phyloP scores from a whole-genome alignment of 2,888 invertebrate species.

The Phengaris arion region DNA sequence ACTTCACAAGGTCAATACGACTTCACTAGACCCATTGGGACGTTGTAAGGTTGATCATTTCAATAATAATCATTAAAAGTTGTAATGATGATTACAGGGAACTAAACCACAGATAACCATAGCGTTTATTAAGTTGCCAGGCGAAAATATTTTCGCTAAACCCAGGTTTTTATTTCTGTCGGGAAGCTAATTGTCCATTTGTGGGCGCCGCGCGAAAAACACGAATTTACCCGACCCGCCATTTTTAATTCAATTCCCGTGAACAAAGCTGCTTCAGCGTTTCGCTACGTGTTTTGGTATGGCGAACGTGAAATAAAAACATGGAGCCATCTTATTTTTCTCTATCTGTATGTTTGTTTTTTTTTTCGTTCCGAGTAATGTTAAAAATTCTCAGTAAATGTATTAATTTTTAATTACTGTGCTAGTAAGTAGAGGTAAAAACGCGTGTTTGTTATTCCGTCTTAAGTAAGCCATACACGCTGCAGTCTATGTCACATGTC shows the following conservation, averaged over 20 bases:
- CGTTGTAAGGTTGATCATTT: no score
- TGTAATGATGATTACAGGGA: no score
- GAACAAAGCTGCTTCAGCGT: constrained; percentile 62
- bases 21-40: no score
- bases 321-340: constrained; percentile 66
- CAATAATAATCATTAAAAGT: no score
- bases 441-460: no score
- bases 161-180: constrained; percentile 47
- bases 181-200: constrained; percentile 73
- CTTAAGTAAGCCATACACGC: no score
- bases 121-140: constrained; percentile 31
- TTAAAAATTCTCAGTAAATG: background rate
- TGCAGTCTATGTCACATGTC: no score
- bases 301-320: constrained; percentile 64
- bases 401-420: background rate
- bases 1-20: no score
- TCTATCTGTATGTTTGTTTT: constrained; percentile 43
- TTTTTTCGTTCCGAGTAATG: background rate
- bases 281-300: constrained; percentile 56
- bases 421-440: background rate
- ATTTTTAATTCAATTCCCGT: constrained; percentile 75
- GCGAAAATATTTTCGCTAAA: constrained; percentile 50
- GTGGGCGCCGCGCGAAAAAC: constrained; percentile 68
- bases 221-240: constrained; percentile 59
- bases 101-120: background rate